A percentile compares a stretch with the other conserved stretches of the same genome.
These are phyloP conservation scores for Helarctos malayanus DNA, from an alignment of 2,797 vertebrate species.

Conservation along the genomic window DNA sequence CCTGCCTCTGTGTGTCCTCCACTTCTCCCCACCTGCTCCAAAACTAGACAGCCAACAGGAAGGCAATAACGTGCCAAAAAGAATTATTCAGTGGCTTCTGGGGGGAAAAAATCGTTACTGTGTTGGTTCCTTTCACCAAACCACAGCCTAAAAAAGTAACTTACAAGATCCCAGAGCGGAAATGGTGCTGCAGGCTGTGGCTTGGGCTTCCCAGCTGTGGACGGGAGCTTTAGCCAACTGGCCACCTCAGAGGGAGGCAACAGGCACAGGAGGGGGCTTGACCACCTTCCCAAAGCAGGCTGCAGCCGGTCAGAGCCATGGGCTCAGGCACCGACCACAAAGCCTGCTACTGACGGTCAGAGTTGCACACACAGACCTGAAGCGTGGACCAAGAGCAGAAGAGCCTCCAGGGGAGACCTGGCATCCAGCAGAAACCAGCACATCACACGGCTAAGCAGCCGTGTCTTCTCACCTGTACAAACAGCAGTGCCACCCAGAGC, in stretches of 20 bases:
- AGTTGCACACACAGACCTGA: neutral
- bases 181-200: constrained; percentile 57
- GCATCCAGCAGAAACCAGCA: neutral
- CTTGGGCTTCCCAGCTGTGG: constrained; percentile 58
- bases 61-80: constrained; percentile 61
- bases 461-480: neutral
- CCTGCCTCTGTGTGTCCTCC: neutral
- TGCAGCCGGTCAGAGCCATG: neutral
- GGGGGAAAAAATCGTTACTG: constrained; percentile 72
- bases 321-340: neutral
- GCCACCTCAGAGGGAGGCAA: neutral
- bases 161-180: constrained; percentile 76
- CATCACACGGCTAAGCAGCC: neutral
- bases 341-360: neutral
- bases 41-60: constrained; percentile 67
- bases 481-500: neutral
- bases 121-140: constrained; percentile 83
- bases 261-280: neutral
- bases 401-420: neutral
- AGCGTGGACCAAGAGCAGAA: neutral
- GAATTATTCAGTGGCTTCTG: constrained; percentile 77
- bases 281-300: neutral
- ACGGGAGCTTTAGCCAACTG: neutral
- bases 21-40: constrained; percentile 27
- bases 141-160: constrained; percentile 83